These are phyloP conservation scores for Meteorus sp. DNA, from an alignment of 1,140 invertebrate species.

Conservation along the genomic window DNA sequence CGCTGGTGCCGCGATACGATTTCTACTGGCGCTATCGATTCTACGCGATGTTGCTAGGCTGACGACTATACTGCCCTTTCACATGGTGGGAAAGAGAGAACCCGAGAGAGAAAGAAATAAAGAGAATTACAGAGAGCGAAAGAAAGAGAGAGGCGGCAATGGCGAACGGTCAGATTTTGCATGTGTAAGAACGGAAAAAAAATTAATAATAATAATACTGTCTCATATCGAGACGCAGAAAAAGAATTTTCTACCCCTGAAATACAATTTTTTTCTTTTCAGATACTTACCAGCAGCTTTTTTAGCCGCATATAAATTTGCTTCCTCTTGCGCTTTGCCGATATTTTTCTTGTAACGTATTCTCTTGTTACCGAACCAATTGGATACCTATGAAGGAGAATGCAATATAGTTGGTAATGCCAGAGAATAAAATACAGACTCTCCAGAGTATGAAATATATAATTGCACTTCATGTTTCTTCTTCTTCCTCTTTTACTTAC, in stretches of 20 bases:
- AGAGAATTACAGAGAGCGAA: conserved; percentile 1
- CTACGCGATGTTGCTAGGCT: conserved; percentile 18
- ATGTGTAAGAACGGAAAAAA: background rate
- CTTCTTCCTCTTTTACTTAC: conserved; percentile 54
- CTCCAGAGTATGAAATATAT: too few relatives aligned
- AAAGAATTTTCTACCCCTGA: conserved; percentile 22
- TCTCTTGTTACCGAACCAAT: conserved; percentile 99
- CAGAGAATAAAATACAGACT: conserved; percentile 12
- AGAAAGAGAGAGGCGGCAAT: background rate
- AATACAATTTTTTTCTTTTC: conserved; percentile 4
- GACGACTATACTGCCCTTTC: conserved; percentile 13
- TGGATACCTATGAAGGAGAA: conserved; percentile 75
- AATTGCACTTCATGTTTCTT: too few relatives aligned
- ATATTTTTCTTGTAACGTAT: conserved; percentile 99
- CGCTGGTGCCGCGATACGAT: conserved; percentile 29
- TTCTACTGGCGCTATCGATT: conserved; percentile 26
- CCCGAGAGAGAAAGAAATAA: background rate
- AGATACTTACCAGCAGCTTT: conserved; percentile 85
- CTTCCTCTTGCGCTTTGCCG: conserved; percentile 99
- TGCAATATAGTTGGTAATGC: background rate
- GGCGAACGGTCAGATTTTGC: background rate
- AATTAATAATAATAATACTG: conserved; percentile 9
- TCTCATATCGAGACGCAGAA: background rate
- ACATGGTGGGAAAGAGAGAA: conserved; percentile 1
- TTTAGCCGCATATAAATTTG: conserved; percentile 98